Percentiles rank a stretch among this genome's conserved stretches.
Evolutionary conservation across 1,140 invertebrate genomes (phyloP).

Genomic region (Saccostrea glomerata): DNA sequence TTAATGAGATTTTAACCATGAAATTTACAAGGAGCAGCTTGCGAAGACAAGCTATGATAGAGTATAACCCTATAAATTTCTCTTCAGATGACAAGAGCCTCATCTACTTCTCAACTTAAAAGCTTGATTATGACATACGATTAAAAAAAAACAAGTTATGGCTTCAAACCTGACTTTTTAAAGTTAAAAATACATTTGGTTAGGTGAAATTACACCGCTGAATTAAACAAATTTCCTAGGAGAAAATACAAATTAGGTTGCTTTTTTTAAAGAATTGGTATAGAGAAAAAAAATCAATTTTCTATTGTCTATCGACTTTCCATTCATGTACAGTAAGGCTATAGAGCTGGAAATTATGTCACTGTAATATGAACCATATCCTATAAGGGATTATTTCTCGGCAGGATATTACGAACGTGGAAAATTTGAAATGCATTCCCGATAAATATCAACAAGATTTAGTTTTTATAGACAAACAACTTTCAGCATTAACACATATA

Average conservation of each 20-base stretch:
- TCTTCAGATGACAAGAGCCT: background rate
- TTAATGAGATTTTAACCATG: conserved; percentile 1
- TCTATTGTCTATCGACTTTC: conserved; percentile 19
- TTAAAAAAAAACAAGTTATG: background rate
- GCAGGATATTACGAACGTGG: too few species aligned
- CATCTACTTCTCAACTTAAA: background rate
- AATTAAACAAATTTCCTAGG: background rate
- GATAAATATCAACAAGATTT: too few species aligned
- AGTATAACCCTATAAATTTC: conserved; percentile 12
- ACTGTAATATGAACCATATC: background rate
- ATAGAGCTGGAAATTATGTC: conserved; percentile 16
- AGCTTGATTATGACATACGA: conserved; percentile 2
- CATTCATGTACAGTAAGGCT: background rate
- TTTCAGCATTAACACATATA: too few species aligned
- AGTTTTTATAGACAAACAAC: too few species aligned
- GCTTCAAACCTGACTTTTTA: background rate
- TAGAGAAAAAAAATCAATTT: conserved; percentile 21
- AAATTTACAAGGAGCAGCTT: conserved; percentile 10
- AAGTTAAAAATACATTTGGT: background rate
- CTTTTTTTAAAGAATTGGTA: background rate
- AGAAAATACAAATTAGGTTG: background rate
- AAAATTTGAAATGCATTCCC: too few species aligned
- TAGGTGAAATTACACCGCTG: background rate
- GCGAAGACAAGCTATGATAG: background rate
- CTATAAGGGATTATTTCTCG: too few species aligned